Conservation (phyloP, 2,797 vertebrate genomes). For the Cossypha niveicapilla region DNA sequence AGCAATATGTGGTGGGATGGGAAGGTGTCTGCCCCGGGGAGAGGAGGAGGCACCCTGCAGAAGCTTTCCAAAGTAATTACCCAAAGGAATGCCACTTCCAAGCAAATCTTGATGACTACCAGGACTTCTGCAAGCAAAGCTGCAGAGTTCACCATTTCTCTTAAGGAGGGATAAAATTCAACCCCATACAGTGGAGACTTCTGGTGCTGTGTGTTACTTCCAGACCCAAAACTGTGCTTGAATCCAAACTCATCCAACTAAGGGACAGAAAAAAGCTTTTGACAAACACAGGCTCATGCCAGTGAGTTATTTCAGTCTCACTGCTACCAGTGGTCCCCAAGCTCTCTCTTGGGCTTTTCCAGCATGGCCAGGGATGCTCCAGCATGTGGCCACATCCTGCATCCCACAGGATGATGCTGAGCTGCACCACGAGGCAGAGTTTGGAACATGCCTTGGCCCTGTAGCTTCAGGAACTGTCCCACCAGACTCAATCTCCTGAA, state of each 20-base stretch:
- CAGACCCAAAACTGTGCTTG: fast-evolving
- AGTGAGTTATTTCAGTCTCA: background rate
- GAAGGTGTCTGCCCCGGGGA: background rate
- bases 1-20: background rate
- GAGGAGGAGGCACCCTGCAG: background rate
- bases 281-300: background rate
- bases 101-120: background rate
- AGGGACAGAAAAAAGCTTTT: background rate
- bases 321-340: background rate
- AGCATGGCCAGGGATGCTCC: background rate
- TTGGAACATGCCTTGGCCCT: background rate
- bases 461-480: background rate
- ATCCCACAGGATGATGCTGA: background rate
- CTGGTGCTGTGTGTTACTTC: background rate
- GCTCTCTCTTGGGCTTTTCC: background rate
- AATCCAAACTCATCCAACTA: background rate
- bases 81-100: background rate
- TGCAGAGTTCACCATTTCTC: background rate
- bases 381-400: background rate
- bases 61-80: background rate
- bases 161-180: background rate
- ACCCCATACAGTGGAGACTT: background rate
- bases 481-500: background rate
- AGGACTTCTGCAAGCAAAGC: background rate
- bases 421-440: background rate